phyloP scores from a whole-genome alignment of 2,888 invertebrate genomes.

The Philereme vetulata region DNA sequence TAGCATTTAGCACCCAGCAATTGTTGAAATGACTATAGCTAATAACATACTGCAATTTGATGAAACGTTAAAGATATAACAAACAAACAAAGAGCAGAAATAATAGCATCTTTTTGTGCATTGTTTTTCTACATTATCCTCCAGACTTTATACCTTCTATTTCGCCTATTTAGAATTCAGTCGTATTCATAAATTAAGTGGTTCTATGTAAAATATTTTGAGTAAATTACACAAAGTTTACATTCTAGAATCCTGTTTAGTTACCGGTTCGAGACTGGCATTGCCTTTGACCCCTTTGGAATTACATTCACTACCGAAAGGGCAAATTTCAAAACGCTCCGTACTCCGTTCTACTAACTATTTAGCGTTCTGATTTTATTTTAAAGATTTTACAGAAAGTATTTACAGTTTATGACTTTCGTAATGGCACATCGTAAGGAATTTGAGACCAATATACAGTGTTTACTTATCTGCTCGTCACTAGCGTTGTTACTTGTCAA shows the following conservation, averaged over 20 bases:
- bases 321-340: constrained; percentile 15
- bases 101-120: constrained; percentile 4
- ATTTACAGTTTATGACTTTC: not conserved
- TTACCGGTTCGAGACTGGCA: constrained; percentile 24
- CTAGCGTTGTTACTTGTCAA: too few species aligned
- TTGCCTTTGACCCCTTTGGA: constrained; percentile 33
- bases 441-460: too few species aligned
- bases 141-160: too few species aligned
- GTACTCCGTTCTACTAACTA: constrained; percentile 12
- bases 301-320: constrained; percentile 28
- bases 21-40: constrained; percentile 11
- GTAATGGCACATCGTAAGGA: not conserved
- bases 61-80: constrained; percentile 6
- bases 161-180: too few species aligned
- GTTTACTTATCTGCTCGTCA: too few species aligned
- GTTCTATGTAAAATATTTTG: constrained; percentile 9
- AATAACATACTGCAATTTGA: not conserved
- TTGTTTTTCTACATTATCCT: constrained; percentile 3
- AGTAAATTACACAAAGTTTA: constrained; percentile 18
- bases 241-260: constrained; percentile 26
- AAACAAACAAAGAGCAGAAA: constrained; percentile 10
- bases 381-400: constrained; percentile 9
- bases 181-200: not conserved
- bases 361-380: constrained; percentile 19
- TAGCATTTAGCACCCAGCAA: not conserved